These are phyloP conservation scores for Nothobranchius kuhntae DNA, from an alignment of 2,113 vertebrate species.

Conservation along the genomic window DNA sequence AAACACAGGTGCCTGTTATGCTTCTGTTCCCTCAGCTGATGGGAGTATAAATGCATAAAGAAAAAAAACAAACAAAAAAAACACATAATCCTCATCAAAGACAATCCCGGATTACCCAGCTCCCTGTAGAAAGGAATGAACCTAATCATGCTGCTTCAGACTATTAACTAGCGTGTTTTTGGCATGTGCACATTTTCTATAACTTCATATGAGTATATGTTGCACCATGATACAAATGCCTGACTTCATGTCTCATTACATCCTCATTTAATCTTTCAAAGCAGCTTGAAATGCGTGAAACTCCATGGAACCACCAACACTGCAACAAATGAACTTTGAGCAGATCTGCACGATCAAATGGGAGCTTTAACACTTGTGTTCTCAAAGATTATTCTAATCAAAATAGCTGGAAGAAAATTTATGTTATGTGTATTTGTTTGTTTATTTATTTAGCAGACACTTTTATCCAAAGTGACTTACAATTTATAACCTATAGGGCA, in stretches of 20 bases:
- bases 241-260: slow-evolving; percentile 30
- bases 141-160: slow-evolving; percentile 78
- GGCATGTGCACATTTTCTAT: slow-evolving; percentile 79
- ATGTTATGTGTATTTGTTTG: too few species aligned
- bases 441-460: too few species aligned
- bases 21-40: slow-evolving; percentile 73
- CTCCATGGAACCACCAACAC: slow-evolving; percentile 15
- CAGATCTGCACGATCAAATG: slow-evolving; percentile 14
- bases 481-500: too few species aligned
- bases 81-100: slow-evolving; percentile 57
- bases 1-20: slow-evolving; percentile 82
- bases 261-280: slow-evolving; percentile 36
- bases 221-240: slow-evolving; percentile 41
- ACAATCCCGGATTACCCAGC: slow-evolving; percentile 72
- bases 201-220: slow-evolving; percentile 53
- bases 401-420: slow-evolving; percentile 5
- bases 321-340: slow-evolving; percentile 23
- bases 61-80: slow-evolving; percentile 31
- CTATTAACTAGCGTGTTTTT: slow-evolving; percentile 76
- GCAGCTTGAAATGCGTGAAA: slow-evolving; percentile 21
- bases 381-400: background rate
- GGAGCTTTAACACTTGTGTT: background rate
- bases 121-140: slow-evolving; percentile 73
- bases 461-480: too few species aligned
- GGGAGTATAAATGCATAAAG: slow-evolving; percentile 65